Base-by-base conservation (phyloP, 2,888 invertebrate genomes). In the Drosophila atripex region DNA sequence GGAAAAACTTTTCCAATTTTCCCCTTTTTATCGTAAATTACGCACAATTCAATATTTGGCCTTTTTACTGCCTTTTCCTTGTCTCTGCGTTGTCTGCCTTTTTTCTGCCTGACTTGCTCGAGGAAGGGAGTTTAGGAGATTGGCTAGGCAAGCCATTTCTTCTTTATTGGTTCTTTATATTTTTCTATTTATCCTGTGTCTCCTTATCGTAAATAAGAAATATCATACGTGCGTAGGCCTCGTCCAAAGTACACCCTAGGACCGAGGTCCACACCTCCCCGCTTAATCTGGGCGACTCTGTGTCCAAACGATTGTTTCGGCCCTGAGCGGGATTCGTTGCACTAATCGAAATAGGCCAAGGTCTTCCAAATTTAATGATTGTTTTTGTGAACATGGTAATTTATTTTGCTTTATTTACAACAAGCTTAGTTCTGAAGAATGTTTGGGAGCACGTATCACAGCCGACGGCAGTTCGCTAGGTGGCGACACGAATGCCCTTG, bases 1-100 rank as follows among this genome's bases (percentile, higher is more conserved):
- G 64, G 41, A 41, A 61, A 87, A 87, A 88, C 88, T 89, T 88
- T 88, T 88, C 89, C 89, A 88, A 88, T 88, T 88, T 88, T 89
- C 88, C 87, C 89, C 89, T 89, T 88, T 88, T 89, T 89, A 89
- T 88, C 88, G 88, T 86, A 86, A 86, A 86, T 86, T 86, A 88
- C 86, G 86, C 86, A 80, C 86, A 80, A 86, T 88, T 86, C 88
- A 86, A 86, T 88, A 86, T 88, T 86, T 88, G 84, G 80, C 84
- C 88, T 77, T 87, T 84, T 85, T 84, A 86, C 87, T 84, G 86
- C 58, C 12, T 25, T 35, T 70, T 35, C 68, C 71, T 71, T 77
- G 68, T 83, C 75, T 70, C 58, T 71, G 71, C 76, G 71, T 75
- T 63, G 86, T 76, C 84, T 84, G 84, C 80, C 86, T 75, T 86